Evolutionary conservation across 2,888 invertebrate species (phyloP).

Genomic region (Phengaris arion): DNA sequence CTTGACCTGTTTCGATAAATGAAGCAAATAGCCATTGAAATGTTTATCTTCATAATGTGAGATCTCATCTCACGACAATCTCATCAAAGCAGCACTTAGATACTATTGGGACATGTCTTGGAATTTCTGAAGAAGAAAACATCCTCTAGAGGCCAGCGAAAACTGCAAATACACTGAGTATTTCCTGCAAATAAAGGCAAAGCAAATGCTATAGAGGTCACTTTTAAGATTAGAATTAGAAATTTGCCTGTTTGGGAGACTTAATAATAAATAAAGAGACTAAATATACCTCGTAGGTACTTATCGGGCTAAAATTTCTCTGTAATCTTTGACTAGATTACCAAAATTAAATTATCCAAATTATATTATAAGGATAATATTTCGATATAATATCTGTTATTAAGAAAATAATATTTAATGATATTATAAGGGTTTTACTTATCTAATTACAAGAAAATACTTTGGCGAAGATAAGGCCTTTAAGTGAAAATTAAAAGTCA

Average conservation of each 20-base stretch:
- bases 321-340: neutral
- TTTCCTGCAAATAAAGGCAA: constrained; percentile 1
- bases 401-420: neutral
- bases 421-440: neutral
- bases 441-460: constrained; percentile 7
- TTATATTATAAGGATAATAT: neutral
- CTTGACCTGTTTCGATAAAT: constrained; percentile 9
- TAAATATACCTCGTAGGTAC: no score
- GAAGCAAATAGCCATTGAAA: neutral
- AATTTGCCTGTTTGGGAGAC: neutral
- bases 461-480: constrained; percentile 14
- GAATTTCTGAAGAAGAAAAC: constrained; percentile 1
- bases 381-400: neutral
- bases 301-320: neutral
- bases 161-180: constrained; percentile 1
- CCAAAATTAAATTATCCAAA: neutral
- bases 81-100: constrained; percentile 6
- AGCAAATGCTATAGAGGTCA: neutral
- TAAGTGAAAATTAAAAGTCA: constrained; percentile 22
- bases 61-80: constrained; percentile 18
- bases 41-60: neutral
- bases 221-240: neutral
- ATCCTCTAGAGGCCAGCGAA: neutral
- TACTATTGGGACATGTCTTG: constrained; percentile 2
- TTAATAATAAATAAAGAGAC: no score